These are phyloP conservation scores for Dasypus novemcinctus DNA, from an alignment of 2,113 vertebrate genomes.

Conservation along the genomic window DNA sequence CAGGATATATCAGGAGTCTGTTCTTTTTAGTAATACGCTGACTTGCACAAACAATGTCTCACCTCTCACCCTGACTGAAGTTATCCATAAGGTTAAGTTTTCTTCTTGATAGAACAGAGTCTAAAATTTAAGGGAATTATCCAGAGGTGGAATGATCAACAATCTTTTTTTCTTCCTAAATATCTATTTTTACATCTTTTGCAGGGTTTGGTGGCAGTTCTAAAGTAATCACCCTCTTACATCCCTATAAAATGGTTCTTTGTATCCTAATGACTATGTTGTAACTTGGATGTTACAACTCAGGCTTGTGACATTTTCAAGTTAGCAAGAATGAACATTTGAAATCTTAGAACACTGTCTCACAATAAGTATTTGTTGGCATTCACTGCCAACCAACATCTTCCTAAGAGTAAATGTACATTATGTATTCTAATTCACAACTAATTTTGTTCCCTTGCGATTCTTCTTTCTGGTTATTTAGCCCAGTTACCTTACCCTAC, in stretches of 20 bases:
- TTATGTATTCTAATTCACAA: neutral
- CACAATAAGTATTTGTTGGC: neutral
- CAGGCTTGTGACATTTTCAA: neutral
- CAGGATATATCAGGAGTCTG: too few species aligned
- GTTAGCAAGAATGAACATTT: neutral
- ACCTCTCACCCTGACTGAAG: too few species aligned
- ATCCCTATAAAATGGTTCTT: neutral
- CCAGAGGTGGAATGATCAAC: neutral
- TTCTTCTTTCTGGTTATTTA: accelerated
- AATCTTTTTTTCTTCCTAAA: neutral
- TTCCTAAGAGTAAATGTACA: neutral
- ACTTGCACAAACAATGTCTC: too few species aligned
- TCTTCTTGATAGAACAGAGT: too few species aligned
- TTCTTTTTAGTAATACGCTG: too few species aligned
- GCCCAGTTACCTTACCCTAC: neutral
- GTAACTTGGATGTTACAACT: neutral
- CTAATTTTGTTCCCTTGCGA: neutral
- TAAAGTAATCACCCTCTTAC: neutral
- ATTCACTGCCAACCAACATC: neutral
- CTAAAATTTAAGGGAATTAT: neutral
- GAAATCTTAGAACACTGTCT: neutral
- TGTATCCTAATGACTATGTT: neutral
- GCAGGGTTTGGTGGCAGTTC: neutral
- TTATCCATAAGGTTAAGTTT: too few species aligned
- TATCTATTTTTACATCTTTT: neutral